Evolutionary conservation across 2,113 vertebrate genomes (phyloP).

Genomic region (Odocoileus hemionus): DNA sequence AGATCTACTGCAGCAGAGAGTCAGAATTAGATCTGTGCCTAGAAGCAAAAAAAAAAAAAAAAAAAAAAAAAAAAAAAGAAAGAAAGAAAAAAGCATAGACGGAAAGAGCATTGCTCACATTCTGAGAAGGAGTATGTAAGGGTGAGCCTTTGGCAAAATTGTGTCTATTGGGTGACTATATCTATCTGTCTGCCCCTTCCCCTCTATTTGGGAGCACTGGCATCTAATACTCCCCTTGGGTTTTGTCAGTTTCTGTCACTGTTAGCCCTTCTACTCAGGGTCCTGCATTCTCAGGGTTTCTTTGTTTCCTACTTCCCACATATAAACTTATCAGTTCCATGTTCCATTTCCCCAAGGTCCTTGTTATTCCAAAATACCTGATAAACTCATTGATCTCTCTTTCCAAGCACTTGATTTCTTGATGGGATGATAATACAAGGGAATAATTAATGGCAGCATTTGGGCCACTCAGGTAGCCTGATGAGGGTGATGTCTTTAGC

Average conservation of each 20-base stretch:
- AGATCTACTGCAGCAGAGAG: conserved; percentile 42
- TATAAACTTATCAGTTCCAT: neutral
- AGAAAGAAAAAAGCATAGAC: conserved; percentile 37
- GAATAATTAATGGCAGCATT: neutral
- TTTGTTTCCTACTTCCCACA: conserved; percentile 3
- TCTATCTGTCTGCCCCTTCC: neutral
- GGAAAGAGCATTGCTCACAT: conserved; percentile 33
- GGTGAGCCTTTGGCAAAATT: neutral
- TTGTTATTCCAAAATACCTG: conserved; percentile 19
- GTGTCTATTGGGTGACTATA: neutral
- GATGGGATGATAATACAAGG: neutral
- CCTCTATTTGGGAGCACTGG: neutral
- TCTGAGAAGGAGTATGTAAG: neutral
- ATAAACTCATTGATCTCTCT: neutral
- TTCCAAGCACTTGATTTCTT: conserved; percentile 12
- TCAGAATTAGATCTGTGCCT: conserved; percentile 18
- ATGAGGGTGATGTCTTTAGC: neutral
- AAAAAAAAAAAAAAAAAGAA: neutral
- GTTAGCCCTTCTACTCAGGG: neutral
- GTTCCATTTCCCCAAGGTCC: neutral
- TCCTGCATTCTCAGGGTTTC: neutral
- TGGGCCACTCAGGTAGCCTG: neutral
- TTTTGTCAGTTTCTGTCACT: neutral
- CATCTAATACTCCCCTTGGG: neutral
- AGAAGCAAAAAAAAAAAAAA: too few relatives aligned